These are phyloP conservation scores for Anarhynchus alexandrinus DNA, from an alignment of 2,113 vertebrate genomes.

Conservation along the genomic window DNA sequence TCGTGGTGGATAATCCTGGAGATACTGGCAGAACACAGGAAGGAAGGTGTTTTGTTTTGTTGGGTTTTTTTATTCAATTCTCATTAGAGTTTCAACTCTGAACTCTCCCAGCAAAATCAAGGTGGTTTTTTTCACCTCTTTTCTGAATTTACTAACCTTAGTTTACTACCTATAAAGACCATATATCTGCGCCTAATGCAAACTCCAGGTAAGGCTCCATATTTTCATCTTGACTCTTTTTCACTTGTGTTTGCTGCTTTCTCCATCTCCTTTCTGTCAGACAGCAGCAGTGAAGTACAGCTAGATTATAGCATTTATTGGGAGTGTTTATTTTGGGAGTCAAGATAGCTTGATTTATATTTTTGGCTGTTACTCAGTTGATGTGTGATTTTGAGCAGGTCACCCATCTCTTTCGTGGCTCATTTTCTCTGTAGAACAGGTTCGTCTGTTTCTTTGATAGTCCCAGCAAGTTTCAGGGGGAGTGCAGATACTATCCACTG, in stretches of 20 bases:
- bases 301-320: not conserved
- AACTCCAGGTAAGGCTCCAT: not conserved
- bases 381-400: not conserved
- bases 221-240: not conserved
- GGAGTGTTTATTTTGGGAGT: not conserved
- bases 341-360: not conserved
- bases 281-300: not conserved
- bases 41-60: not conserved
- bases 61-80: not conserved
- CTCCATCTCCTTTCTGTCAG: not conserved
- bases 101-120: not conserved
- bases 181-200: not conserved
- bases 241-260: not conserved
- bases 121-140: not conserved
- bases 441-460: not conserved
- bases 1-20: accelerated
- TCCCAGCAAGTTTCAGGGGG: not conserved
- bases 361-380: not conserved
- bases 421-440: not conserved
- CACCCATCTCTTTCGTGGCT: not conserved
- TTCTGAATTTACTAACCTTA: not conserved
- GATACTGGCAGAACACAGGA: not conserved
- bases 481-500: too few relatives aligned
- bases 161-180: not conserved
- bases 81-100: not conserved